A percentile compares a stretch with the other conserved stretches of the same genome.
Conservation (phyloP, 2,113 vertebrate genomes). For the Oncorhynchus mykiss region DNA sequence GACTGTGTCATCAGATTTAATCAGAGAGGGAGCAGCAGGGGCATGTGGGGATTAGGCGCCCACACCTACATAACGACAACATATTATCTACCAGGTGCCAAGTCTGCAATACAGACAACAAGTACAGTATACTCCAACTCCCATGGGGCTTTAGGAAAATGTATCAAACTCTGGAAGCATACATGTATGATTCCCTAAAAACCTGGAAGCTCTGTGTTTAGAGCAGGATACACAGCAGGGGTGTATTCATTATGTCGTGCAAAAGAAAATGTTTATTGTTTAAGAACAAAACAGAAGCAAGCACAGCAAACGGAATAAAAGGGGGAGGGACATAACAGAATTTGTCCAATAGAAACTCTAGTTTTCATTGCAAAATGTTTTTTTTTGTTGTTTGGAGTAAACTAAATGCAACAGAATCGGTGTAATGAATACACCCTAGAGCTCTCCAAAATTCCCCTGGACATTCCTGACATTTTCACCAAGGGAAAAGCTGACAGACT, state of each 20-base stretch:
- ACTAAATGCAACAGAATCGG: too few species aligned
- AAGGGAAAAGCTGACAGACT: not conserved
- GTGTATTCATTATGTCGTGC: too few species aligned
- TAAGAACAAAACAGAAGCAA: too few species aligned
- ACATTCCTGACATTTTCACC: not conserved
- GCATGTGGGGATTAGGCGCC: not conserved
- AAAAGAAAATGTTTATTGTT: too few species aligned
- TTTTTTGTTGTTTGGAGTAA: too few species aligned
- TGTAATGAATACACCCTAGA: not conserved
- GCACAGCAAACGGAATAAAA: too few species aligned
- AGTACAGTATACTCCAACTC: not conserved
- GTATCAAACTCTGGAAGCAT: not conserved
- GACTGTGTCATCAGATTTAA: constrained; percentile 5
- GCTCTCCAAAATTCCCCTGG: not conserved
- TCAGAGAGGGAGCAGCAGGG: constrained; percentile 1
- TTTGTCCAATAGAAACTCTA: not conserved
- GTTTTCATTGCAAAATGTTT: too few species aligned
- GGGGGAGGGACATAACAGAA: too few species aligned
- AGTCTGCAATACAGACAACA: not conserved
- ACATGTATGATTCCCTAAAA: not conserved
- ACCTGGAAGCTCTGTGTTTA: too few species aligned
- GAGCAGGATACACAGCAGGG: too few species aligned
- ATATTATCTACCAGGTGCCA: not conserved
- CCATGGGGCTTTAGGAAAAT: not conserved
- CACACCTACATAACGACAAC: not conserved